A percentile compares a stretch with the other conserved stretches of the same genome.
These are phyloP conservation scores for Cisticola juncidis DNA, from an alignment of 2,113 vertebrate species.

Conservation along the genomic window DNA sequence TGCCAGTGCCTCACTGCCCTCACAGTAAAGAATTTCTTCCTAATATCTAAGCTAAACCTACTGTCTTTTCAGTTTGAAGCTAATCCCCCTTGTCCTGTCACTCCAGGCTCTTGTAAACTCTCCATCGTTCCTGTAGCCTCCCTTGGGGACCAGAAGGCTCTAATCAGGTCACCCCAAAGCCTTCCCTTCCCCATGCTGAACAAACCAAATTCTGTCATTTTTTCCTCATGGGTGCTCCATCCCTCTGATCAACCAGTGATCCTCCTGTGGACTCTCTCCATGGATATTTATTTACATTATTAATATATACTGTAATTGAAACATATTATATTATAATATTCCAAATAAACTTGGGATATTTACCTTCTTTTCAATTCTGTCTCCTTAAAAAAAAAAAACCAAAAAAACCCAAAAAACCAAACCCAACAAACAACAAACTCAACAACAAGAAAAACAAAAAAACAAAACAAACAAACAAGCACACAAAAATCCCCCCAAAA, in stretches of 20 bases:
- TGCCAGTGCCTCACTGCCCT: neutral
- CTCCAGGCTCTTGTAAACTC: neutral
- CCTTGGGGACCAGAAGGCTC: fast-evolving
- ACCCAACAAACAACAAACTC: neutral
- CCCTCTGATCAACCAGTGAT: neutral
- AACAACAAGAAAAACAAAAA: neutral
- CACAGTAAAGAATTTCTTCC: neutral
- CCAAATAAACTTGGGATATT: neutral
- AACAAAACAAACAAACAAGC: neutral
- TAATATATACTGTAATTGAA: neutral
- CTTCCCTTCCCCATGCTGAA: neutral
- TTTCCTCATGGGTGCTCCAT: neutral
- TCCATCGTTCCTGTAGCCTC: fast-evolving
- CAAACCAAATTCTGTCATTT: neutral
- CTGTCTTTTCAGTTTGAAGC: neutral
- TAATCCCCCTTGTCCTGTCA: neutral
- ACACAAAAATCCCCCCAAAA: neutral
- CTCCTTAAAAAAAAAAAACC: fast-evolving
- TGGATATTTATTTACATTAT: neutral
- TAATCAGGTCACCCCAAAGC: neutral
- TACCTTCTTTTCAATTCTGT: neutral
- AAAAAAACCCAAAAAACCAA: too few species aligned
- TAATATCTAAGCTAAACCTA: neutral
- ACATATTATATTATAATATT: fast-evolving
- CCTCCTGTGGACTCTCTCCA: neutral